Base-by-base conservation (phyloP, 2,113 vertebrate genomes). In the Charina bottae region DNA sequence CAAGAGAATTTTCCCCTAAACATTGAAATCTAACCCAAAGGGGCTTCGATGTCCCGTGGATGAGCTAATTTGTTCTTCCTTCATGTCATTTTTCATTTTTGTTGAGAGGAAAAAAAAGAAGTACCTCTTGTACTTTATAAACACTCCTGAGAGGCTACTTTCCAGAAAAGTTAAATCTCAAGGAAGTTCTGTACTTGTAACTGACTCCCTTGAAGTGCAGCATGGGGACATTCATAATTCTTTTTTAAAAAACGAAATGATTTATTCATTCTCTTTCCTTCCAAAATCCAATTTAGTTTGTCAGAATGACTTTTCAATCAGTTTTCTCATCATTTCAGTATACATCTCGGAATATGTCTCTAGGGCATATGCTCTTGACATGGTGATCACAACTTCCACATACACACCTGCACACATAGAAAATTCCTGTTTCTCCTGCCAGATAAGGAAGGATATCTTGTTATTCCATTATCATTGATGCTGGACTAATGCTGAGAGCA, bases 161-260 rank as follows among this genome's bases (percentile, higher is more conserved):
- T 93, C 13, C n/a, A 15, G 15, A 58, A 88, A 88, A 46, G 4
- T 15, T 85, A 78, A 85, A 72, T 21, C 15, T 78, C 4, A 46
- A 78, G 88, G 28, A 88, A 72, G 23, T 60, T 54, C 72, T 68
- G 6, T 10, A 54, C 85, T 83, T 53, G 59, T 53, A 68, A 33
- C 3, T n/a, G n/a, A 13, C 33, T 83, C 37, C 68, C 68, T 78
- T 37, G 33, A 78, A 78, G 33, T 42, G 68, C 6, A 78, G 68
- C 68, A 78, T 37, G 33, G 68, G 68, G 68, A 78, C 68, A 9
- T 37, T 83, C 56, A 53, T 90, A 91, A 17, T 78, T 92, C 62
- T 59, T 10, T 56, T 89, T 21, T 11, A 3, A 28, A n/a, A 28
- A 88, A 46, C 23, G 12, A 58, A 17, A 83, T 28, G 7, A 53